phyloP scores from a whole-genome alignment of 2,113 vertebrate species.

The Sinosuthora webbiana region DNA sequence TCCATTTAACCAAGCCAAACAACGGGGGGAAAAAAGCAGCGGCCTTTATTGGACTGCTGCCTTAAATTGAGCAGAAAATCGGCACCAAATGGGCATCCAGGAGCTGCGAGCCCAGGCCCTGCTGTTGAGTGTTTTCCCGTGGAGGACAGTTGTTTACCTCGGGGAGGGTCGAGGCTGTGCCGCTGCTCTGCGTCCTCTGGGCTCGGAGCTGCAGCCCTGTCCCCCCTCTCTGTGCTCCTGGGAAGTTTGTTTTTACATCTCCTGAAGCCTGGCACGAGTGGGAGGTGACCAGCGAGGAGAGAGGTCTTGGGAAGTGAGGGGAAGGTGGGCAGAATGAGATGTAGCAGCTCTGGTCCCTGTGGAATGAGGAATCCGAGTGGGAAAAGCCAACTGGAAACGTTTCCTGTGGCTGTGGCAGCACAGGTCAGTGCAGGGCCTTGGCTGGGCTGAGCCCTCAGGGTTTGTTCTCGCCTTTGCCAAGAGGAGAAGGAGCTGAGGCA shows the following conservation, averaged over 20 bases:
- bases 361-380: not conserved
- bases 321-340: not conserved
- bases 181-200: not conserved
- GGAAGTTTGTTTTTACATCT: not conserved
- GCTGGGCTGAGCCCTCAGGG: not conserved
- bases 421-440: not conserved
- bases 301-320: not conserved
- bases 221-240: not conserved
- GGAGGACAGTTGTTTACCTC: not conserved
- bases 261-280: not conserved
- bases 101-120: not conserved
- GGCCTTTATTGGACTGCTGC: slow-evolving; percentile 24
- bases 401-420: not conserved
- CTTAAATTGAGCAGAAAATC: slow-evolving; percentile 64
- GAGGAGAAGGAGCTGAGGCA: not conserved
- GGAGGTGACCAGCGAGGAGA: not conserved
- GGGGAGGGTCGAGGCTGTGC: not conserved
- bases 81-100: slow-evolving; percentile 19
- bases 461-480: not conserved
- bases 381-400: not conserved
- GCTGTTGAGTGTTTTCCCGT: not conserved
- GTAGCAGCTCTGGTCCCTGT: no score
- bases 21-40: not conserved
- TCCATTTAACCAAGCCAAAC: slow-evolving; percentile 35
- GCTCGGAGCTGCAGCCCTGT: not conserved